Base-by-base conservation (phyloP, 2,113 vertebrate genomes). In the Serinus canaria region DNA sequence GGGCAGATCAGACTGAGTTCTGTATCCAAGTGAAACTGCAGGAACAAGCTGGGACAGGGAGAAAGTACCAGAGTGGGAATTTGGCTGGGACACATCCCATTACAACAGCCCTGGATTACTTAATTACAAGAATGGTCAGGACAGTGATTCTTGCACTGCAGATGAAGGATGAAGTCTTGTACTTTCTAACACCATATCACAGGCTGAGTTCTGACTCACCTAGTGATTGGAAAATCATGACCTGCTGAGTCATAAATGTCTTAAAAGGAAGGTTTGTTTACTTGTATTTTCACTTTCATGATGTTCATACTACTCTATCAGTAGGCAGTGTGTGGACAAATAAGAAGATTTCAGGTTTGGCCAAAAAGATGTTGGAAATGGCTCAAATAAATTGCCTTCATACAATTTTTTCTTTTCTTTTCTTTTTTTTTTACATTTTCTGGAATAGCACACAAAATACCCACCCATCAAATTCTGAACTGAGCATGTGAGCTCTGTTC, bases 151-250 rank as follows among this genome's bases (percentile, higher is more conserved):
- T 91, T 94, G 27, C 33, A 28, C 33, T 69, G 50, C 55, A 83
- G 67, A 74, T 60, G 43, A 83, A 80, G 83, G 69, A 82, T 43
- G 21, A 21, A 33, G 28, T 73, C 72, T 58, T 69, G 69, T 69
- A 55, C 28, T 78, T 94, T 52, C 25, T 70, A 95, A 83, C 21
- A 63, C 55, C 67, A 25, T 83, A 87, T 87, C 70, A 62, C 43
- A 80, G 78, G 4, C 49, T 69, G 37, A 43, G n/a, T 55, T 95
- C 89, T 96, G 95, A 91, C 78, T 96, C 93, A 95, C 69, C 66
- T 30, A 47, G 35, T 46, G 72, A 63, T 17, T 90, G 84, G 66
- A 83, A 96, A 94, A 87, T 43, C 83, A 58, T 77, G 46, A 73
- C 82, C 74, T 66, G 58, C 84, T 91, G 94, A 95, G 62, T 95